phyloP scores from a whole-genome alignment of 2,113 vertebrate species.

The Bucco capensis region DNA sequence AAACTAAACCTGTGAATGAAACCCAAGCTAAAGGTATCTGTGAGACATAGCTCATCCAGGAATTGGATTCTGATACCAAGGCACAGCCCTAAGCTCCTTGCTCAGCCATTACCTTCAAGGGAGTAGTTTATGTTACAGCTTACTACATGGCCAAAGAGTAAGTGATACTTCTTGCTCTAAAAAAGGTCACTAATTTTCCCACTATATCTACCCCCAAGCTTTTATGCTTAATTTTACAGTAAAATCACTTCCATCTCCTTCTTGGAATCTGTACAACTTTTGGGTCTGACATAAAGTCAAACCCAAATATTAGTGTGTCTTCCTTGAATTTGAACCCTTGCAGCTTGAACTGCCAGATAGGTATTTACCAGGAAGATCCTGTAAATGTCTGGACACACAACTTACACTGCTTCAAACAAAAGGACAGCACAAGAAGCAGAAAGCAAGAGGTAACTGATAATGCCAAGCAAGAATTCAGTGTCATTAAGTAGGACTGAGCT shows the following conservation, averaged over 20 bases:
- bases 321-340: not conserved
- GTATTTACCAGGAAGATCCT: not conserved
- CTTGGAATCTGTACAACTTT: not conserved
- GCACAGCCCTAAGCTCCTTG: not conserved
- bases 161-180: not conserved
- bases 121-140: slow-evolving; percentile 9
- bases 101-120: not conserved
- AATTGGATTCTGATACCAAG: not conserved
- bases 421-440: not conserved
- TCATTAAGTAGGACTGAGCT: not conserved
- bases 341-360: not conserved
- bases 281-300: not conserved
- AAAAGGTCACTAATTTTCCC: not conserved
- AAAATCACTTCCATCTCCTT: not conserved
- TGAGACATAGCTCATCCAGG: not conserved
- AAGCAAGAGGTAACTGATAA: not conserved
- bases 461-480: not conserved
- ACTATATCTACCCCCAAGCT: not conserved
- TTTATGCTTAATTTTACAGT: not conserved
- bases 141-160: not conserved
- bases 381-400: not conserved
- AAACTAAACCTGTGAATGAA: not conserved
- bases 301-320: not conserved
- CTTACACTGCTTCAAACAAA: not conserved
- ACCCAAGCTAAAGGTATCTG: not conserved